Evolutionary conservation across 2,113 vertebrate species (phyloP).

Genomic region (Brachypteracias leptosomus): DNA sequence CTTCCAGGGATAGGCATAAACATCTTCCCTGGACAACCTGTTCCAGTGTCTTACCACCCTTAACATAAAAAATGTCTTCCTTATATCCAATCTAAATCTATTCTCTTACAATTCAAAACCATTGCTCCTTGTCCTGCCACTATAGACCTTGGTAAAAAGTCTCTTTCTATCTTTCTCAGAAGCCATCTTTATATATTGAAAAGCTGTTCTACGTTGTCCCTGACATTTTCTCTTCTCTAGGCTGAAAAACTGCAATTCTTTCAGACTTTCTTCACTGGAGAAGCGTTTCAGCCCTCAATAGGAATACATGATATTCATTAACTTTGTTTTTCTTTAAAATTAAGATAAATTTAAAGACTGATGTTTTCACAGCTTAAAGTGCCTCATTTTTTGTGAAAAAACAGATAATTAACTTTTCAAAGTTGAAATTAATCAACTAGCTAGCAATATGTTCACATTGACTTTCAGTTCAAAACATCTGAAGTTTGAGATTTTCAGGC

Average conservation of each 20-base stretch:
- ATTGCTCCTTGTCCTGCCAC: background rate
- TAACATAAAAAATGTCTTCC: background rate
- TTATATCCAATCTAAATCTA: background rate
- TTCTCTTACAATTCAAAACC: background rate
- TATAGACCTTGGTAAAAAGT: background rate
- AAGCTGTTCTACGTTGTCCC: fast-evolving
- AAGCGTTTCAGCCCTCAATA: background rate
- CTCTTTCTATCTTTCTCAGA: background rate
- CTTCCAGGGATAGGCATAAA: background rate
- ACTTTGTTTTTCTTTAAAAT: background rate
- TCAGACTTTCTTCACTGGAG: background rate
- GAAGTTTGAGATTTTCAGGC: background rate
- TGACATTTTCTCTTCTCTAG: background rate
- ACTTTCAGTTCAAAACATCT: background rate
- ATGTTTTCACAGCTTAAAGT: background rate
- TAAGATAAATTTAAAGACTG: background rate
- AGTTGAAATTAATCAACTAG: background rate
- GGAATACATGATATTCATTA: background rate
- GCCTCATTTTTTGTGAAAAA: background rate
- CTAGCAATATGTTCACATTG: background rate
- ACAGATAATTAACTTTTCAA: background rate
- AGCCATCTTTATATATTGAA: background rate
- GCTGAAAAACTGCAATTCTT: background rate
- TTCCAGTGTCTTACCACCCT: background rate
- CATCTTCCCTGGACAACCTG: background rate